Percentiles rank a stretch among this genome's conserved stretches.
These are phyloP conservation scores for Syrrhaptes paradoxus DNA, from an alignment of 2,113 vertebrate species.

Conservation along the genomic window DNA sequence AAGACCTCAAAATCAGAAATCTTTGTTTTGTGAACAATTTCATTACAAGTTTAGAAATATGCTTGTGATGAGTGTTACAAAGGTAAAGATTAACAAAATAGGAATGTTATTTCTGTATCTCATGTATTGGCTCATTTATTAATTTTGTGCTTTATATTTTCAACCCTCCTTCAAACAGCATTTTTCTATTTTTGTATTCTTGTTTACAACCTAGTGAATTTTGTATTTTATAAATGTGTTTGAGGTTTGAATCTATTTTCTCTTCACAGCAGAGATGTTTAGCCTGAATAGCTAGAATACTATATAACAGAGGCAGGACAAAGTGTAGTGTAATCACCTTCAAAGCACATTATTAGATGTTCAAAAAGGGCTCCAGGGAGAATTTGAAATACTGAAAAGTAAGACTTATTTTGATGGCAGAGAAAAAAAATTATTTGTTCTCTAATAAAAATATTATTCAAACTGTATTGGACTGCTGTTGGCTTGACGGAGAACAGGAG, in stretches of 20 bases:
- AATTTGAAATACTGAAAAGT: not conserved
- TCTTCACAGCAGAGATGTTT: not conserved
- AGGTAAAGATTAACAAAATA: not conserved
- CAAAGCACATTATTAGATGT: not conserved
- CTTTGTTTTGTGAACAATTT: not conserved
- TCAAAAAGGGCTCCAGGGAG: not conserved
- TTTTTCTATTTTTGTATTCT: not conserved
- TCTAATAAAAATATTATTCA: not conserved
- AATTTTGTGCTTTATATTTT: not conserved
- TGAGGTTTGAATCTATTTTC: slow-evolving; percentile 28
- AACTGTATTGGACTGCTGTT: not conserved
- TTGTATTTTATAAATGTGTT: slow-evolving; percentile 5
- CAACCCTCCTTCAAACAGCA: not conserved
- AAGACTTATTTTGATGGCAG: slow-evolving; percentile 3
- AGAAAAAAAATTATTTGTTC: not conserved
- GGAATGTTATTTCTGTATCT: not conserved
- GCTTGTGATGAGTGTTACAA: not conserved
- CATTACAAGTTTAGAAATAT: not conserved
- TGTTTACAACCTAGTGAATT: not conserved
- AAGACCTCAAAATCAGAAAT: not conserved
- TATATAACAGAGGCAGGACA: not conserved
- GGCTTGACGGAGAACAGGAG: not conserved
- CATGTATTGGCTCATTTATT: not conserved
- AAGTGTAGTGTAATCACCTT: slow-evolving; percentile 11
- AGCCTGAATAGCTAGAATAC: not conserved